Base-by-base conservation (phyloP, 1,140 invertebrate genomes). In the Drosophila setifemur region DNA sequence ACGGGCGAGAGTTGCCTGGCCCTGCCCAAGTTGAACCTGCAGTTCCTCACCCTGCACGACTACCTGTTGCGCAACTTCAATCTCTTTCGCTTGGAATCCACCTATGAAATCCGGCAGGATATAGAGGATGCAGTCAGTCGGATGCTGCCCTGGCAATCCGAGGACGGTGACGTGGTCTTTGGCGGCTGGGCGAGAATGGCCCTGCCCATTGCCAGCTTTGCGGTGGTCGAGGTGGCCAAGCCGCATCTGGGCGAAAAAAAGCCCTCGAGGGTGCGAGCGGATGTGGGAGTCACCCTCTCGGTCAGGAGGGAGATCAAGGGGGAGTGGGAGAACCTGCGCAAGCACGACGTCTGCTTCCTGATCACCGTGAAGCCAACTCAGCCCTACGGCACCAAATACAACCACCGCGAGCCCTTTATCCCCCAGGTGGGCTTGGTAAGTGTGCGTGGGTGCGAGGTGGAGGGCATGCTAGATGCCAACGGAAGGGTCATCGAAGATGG, bases 111-210 rank as follows among this genome's bases (percentile, higher is more conserved):
- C 63, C 93, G 98, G 25, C 98, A 99, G 91, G 98, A 99, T 86
- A 97, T 99, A 50, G 98, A 99, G 92, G 98, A 99, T 92, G 95
- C 97, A 3, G 94, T 99, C 0, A 97, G 96, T 82, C 93, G 98
- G 74, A 92, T 99, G 79, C 96, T 97, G 83, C 98, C 98, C 47
- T 99, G 98, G 96, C 93, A 93, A 91, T 93, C 96, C 5, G 97
- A 99, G 92, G 96, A 98, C 90, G 95, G 93, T 0, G 94, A 93
- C 45, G 94, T 95, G 21, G 95, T 96, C 73, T 99, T 98, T 92
- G 97, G 97, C 4, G 98, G 98, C 11, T 99, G 98, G 98, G 98
- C 98, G 0, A 93, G 98, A 61, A 99, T 99, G 98, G 98, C 98
- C 1, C 96, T 99, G 76, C 97, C 97, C 0, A 97, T 99, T 31